These are phyloP conservation scores for Ceraclea dissimilis DNA, from an alignment of 2,888 invertebrate genomes.

Conservation along the genomic window DNA sequence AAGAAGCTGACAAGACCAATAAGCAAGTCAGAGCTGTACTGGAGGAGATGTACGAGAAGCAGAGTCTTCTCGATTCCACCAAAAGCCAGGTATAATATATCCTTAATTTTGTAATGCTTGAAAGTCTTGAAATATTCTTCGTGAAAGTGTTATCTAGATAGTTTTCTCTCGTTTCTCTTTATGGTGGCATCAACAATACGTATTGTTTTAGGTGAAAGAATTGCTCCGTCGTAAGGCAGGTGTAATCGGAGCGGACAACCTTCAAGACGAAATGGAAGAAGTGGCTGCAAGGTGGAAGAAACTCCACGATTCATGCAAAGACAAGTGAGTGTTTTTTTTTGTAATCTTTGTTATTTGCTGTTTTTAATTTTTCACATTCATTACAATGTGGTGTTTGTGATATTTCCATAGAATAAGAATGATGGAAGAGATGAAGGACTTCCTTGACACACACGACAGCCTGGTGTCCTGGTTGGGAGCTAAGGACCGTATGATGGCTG, in stretches of 20 bases:
- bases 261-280: constrained; percentile 79
- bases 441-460: constrained; percentile 82
- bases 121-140: not conserved
- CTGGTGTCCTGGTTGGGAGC: constrained; percentile 81
- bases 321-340: constrained; percentile 38
- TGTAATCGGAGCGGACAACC: constrained; percentile 72
- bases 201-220: constrained; percentile 59
- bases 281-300: constrained; percentile 79
- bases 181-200: too few relatives aligned
- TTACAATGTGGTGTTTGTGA: too few relatives aligned
- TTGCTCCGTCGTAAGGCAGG: constrained; percentile 77
- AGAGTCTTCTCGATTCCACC: constrained; percentile 82
- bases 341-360: not conserved
- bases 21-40: constrained; percentile 73
- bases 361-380: too few relatives aligned
- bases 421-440: constrained; percentile 83
- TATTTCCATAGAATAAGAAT: constrained; percentile 50
- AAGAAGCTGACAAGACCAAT: constrained; percentile 84
- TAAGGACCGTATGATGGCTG: constrained; percentile 93
- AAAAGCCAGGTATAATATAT: constrained; percentile 69
- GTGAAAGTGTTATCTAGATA: too few relatives aligned
- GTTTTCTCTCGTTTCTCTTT: too few relatives aligned
- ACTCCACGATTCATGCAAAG: constrained; percentile 76
- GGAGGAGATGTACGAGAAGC: constrained; percentile 90
- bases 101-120: not conserved